phyloP scores from a whole-genome alignment of 2,113 vertebrate species.

The Corapipo altera region DNA sequence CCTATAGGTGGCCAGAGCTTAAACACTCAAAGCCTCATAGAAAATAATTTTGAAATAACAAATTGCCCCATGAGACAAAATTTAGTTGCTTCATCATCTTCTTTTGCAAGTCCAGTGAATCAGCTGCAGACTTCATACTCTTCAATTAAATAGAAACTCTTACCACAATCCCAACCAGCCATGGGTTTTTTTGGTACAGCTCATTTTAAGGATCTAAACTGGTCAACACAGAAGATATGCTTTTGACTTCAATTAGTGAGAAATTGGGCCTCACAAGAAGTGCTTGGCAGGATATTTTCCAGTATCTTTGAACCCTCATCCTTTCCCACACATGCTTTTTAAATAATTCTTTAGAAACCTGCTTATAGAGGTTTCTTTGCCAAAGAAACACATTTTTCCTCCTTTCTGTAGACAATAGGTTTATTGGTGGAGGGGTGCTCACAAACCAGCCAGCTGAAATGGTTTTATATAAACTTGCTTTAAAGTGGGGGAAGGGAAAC shows the following conservation, averaged over 20 bases:
- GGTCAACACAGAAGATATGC: background rate
- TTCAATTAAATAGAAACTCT: conserved; percentile 2
- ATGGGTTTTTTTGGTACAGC: background rate
- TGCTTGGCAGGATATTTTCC: background rate
- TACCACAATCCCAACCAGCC: background rate
- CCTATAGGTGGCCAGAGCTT: background rate
- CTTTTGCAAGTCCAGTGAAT: conserved; percentile 22
- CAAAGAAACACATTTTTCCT: background rate
- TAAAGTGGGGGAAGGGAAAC: background rate
- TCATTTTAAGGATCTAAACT: background rate
- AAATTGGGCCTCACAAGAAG: background rate
- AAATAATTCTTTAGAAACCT: background rate
- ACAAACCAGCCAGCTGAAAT: background rate
- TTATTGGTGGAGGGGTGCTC: background rate
- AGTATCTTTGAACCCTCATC: background rate
- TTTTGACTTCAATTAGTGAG: background rate
- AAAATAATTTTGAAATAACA: conserved; percentile 25
- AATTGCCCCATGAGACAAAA: background rate
- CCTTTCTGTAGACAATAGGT: background rate
- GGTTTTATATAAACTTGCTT: background rate
- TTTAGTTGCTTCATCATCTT: background rate
- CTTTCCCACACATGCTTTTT: background rate
- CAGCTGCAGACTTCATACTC: background rate
- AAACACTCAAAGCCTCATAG: background rate
- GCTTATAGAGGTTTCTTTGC: background rate